Percentiles rank a stretch among this genome's conserved stretches.
Conservation (phyloP, 1,140 invertebrate species). For the Manduca sexta region DNA sequence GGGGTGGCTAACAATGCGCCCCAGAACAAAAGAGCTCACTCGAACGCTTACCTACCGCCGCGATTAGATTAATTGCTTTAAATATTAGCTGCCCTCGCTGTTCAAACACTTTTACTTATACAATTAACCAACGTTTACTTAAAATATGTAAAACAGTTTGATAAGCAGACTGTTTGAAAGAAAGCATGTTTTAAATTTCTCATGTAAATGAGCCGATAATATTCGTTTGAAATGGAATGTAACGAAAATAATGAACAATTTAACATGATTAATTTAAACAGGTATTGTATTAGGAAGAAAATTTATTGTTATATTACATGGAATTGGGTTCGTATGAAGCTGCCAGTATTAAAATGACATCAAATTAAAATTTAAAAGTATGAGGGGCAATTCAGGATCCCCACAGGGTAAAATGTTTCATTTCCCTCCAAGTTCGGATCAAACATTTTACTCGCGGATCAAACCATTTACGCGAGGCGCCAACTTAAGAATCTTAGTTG, state of each 20-base stretch:
- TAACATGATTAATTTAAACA: too few relatives aligned
- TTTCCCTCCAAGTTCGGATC: background rate
- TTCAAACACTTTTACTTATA: too few relatives aligned
- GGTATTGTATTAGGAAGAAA: too few relatives aligned
- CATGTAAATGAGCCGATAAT: too few relatives aligned
- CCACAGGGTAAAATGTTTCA: constrained; percentile 11
- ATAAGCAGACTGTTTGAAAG: too few relatives aligned
- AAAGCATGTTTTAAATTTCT: too few relatives aligned
- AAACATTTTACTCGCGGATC: background rate
- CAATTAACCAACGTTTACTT: too few relatives aligned
- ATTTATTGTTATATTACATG: constrained; percentile 6
- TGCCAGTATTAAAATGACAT: constrained; percentile 24
- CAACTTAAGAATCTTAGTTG: background rate
- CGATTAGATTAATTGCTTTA: constrained; percentile 19
- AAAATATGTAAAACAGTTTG: too few relatives aligned
- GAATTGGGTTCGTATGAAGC: constrained; percentile 21
- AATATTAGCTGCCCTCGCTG: background rate
- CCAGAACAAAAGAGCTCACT: constrained; percentile 47
- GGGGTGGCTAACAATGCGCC: constrained; percentile 45
- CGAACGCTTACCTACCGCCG: constrained; percentile 28
- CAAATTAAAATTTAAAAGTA: constrained; percentile 27
- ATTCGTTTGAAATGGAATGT: too few relatives aligned
- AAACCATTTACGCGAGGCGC: background rate
- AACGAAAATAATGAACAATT: too few relatives aligned
- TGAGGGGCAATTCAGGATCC: constrained; percentile 9